Conservation (phyloP, 1,140 invertebrate species). For the Trachymyrmex septentrionalis region DNA sequence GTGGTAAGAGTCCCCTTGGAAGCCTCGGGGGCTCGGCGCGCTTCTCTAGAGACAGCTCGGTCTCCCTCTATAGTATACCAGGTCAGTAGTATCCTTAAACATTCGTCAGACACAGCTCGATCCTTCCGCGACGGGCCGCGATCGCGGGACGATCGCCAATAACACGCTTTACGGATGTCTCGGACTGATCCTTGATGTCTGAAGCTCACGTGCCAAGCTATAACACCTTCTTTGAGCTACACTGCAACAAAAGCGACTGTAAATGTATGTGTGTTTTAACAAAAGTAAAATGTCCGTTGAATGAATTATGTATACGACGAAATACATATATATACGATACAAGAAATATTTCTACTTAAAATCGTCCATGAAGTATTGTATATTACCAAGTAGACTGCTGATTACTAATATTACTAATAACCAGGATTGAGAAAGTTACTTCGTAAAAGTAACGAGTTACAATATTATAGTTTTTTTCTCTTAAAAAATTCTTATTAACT, state of each 20-base stretch:
- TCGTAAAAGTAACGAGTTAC: too few relatives aligned
- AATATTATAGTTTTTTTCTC: too few relatives aligned
- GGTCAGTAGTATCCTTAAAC: constrained; percentile 86
- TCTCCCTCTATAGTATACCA: constrained; percentile 88
- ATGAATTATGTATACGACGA: background rate
- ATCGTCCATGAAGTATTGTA: background rate
- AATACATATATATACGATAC: too few relatives aligned
- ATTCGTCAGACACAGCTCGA: constrained; percentile 58
- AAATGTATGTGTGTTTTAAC: background rate
- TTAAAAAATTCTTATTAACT: too few relatives aligned
- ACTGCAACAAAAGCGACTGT: background rate
- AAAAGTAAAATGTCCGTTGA: background rate
- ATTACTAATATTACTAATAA: constrained; percentile 5
- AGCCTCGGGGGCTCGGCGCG: constrained; percentile 84
- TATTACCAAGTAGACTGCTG: background rate
- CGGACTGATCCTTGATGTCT: background rate
- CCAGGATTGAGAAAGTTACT: too few relatives aligned
- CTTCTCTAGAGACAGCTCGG: constrained; percentile 86
- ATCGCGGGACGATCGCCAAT: constrained; percentile 43
- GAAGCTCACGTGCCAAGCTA: background rate
- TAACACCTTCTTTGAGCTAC: background rate
- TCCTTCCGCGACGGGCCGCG: constrained; percentile 38
- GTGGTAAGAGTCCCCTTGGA: constrained; percentile 84
- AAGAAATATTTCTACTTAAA: background rate
- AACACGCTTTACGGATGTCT: background rate